A percentile compares a stretch with the other conserved stretches of the same genome.
These are phyloP conservation scores for Portevinia maculata DNA, from an alignment of 2,888 invertebrate genomes.

Conservation along the genomic window DNA sequence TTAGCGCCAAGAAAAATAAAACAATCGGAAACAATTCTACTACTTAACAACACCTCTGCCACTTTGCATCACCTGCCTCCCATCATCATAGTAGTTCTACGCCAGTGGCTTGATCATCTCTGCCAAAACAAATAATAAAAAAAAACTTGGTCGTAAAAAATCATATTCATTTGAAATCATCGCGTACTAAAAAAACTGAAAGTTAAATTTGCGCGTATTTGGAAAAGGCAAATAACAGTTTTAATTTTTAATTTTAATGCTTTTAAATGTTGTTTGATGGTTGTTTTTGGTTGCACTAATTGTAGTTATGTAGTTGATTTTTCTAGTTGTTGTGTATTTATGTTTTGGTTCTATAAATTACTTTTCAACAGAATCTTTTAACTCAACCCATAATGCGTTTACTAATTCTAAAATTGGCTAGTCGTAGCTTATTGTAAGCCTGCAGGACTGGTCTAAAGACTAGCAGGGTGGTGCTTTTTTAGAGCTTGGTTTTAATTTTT, in stretches of 20 bases:
- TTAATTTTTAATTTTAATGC: constrained; percentile 31
- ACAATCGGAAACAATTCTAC: constrained; percentile 25
- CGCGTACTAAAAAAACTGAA: constrained; percentile 47
- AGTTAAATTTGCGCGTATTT: constrained; percentile 46
- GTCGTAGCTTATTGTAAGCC: too few relatives aligned
- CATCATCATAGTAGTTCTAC: constrained; percentile 65
- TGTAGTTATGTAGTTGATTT: constrained; percentile 25
- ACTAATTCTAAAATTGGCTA: too few relatives aligned
- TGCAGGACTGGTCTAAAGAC: too few relatives aligned
- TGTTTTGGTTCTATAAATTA: constrained; percentile 4
- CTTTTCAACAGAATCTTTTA: neutral
- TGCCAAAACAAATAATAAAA: constrained; percentile 50
- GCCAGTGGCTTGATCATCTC: constrained; percentile 69
- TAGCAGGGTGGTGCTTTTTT: too few relatives aligned
- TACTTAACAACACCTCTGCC: constrained; percentile 41
- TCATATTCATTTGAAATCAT: constrained; percentile 48
- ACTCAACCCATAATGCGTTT: neutral
- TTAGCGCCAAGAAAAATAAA: constrained; percentile 57
- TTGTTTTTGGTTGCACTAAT: constrained; percentile 55
- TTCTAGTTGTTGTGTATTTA: neutral
- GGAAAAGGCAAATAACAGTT: constrained; percentile 73
- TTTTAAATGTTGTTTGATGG: constrained; percentile 22
- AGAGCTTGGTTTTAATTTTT: too few relatives aligned
- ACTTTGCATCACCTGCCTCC: constrained; percentile 55
- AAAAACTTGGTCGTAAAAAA: constrained; percentile 1